These are phyloP conservation scores for Vireo altiloquus DNA, from an alignment of 2,113 vertebrate species.

Conservation along the genomic window DNA sequence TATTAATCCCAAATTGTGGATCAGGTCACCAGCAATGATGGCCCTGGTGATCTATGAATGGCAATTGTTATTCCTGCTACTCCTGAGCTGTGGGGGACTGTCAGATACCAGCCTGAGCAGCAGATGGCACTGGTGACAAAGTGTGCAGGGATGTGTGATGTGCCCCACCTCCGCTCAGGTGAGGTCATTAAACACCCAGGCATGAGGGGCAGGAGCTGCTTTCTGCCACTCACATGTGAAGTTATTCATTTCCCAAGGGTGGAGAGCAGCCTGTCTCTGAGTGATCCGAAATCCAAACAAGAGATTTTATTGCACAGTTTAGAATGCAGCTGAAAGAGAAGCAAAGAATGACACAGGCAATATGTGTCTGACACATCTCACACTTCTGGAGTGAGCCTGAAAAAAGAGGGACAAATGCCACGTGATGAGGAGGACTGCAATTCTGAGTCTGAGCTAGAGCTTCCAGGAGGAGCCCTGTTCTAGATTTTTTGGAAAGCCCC, in stretches of 20 bases:
- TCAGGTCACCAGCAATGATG: background rate
- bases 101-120: background rate
- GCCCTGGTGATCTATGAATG: background rate
- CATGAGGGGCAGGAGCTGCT: background rate
- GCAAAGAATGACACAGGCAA: background rate
- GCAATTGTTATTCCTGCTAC: background rate
- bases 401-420: background rate
- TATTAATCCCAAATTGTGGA: background rate
- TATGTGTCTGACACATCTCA: background rate
- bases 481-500: background rate
- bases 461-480: background rate
- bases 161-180: background rate
- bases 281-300: background rate
- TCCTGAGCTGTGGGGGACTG: background rate
- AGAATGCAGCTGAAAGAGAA: background rate
- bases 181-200: background rate
- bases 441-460: background rate
- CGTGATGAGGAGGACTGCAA: background rate
- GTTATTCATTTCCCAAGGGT: background rate
- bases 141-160: background rate
- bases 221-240: background rate
- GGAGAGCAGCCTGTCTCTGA: background rate
- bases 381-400: background rate
- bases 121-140: background rate
- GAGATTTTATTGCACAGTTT: background rate